phyloP scores from a whole-genome alignment of 2,797 vertebrate species.

The Pangasius krempfi region DNA sequence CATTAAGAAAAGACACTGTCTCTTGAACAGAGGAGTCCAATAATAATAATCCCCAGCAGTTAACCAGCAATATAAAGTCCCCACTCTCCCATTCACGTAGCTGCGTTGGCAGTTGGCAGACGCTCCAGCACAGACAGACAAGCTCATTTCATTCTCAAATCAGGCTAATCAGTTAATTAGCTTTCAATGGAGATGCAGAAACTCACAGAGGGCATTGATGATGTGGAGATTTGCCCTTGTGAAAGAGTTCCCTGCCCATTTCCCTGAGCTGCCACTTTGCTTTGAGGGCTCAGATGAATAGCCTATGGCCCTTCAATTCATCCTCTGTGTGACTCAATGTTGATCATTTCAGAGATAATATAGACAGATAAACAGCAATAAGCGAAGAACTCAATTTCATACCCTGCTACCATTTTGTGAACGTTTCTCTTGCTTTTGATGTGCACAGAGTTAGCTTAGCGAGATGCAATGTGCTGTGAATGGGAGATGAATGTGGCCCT shows the following conservation, averaged over 20 bases:
- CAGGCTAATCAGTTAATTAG: conserved; percentile 69
- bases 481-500: conserved; percentile 56
- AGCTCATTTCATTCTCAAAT: conserved; percentile 62
- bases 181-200: conserved; percentile 64
- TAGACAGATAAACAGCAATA: conserved; percentile 18
- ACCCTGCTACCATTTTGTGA: conserved; percentile 17
- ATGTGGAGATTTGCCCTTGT: conserved; percentile 47
- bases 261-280: conserved; percentile 20
- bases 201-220: conserved; percentile 46
- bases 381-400: conserved; percentile 8
- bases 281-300: conserved; percentile 14
- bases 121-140: conserved; percentile 33
- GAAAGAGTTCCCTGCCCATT: conserved; percentile 17
- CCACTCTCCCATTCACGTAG: conserved; percentile 12
- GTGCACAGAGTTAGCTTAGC: conserved; percentile 48
- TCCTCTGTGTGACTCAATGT: background rate
- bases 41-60: conserved; percentile 15
- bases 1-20: background rate
- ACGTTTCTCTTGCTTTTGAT: conserved; percentile 36
- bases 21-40: conserved; percentile 27
- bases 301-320: conserved; percentile 12
- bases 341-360: conserved; percentile 27
- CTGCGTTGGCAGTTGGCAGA: conserved; percentile 57
- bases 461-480: conserved; percentile 49
- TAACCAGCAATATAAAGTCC: conserved; percentile 30